These are phyloP conservation scores for Muraenolepis orangiensis DNA, from an alignment of 2,797 vertebrate genomes.

Conservation along the genomic window DNA sequence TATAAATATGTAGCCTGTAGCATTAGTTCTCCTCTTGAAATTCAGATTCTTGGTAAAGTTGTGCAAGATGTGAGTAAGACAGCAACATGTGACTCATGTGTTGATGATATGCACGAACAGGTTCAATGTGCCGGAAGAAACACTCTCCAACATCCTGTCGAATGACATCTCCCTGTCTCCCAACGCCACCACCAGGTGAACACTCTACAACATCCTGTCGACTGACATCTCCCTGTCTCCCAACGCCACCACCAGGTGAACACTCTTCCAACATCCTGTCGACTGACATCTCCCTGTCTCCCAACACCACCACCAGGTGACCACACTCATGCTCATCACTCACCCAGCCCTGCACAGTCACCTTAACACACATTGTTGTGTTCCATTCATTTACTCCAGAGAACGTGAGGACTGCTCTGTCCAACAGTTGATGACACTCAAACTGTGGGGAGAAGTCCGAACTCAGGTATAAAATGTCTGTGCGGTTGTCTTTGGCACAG, in stretches of 20 bases:
- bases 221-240: too few species aligned
- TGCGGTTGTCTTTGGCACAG: slow-evolving; percentile 48
- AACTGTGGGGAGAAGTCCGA: not conserved
- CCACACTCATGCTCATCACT: not conserved
- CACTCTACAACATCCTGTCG: not conserved
- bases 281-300: not conserved
- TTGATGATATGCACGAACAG: too few species aligned
- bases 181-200: too few species aligned
- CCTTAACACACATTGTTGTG: not conserved
- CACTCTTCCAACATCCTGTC: not conserved
- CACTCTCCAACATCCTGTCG: not conserved
- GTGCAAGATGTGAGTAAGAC: too few species aligned
- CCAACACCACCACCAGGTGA: not conserved
- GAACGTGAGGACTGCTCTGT: slow-evolving; percentile 31
- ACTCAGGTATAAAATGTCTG: slow-evolving; percentile 44
- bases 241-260: too few species aligned
- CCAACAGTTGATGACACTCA: not conserved
- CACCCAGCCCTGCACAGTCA: not conserved
- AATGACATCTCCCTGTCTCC: too few species aligned
- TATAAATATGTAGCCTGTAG: too few species aligned
- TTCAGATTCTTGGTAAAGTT: too few species aligned
- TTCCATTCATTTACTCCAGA: not conserved
- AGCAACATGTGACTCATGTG: too few species aligned
- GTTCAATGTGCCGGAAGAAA: too few species aligned
- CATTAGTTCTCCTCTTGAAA: too few species aligned